Conservation (phyloP, 2,113 vertebrate species). For the Potamarius usumacintae region DNA sequence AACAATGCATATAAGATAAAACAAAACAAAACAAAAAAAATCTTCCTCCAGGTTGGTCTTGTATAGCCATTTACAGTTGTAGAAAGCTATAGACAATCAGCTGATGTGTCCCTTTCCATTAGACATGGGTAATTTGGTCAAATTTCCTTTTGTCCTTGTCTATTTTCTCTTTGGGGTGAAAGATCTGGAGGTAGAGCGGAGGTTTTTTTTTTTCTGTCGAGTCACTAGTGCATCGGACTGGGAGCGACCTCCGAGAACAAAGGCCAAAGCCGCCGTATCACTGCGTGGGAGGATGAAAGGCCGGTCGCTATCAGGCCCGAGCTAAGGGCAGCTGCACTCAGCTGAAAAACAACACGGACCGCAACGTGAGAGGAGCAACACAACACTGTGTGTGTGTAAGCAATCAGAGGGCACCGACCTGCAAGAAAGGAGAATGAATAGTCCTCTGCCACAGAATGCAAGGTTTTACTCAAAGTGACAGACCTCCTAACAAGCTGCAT, state of each 20-base stretch:
- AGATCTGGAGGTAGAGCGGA: slow-evolving; percentile 15
- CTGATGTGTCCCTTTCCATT: slow-evolving; percentile 25
- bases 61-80: slow-evolving; percentile 5
- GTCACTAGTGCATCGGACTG: slow-evolving; percentile 39
- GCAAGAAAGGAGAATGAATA: slow-evolving; percentile 8
- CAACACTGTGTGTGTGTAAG: slow-evolving; percentile 12
- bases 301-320: slow-evolving; percentile 51
- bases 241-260: slow-evolving; percentile 54
- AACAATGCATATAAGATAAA: neutral
- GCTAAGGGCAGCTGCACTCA: slow-evolving; percentile 53
- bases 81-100: slow-evolving; percentile 7
- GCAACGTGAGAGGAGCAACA: slow-evolving; percentile 42
- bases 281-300: slow-evolving; percentile 59
- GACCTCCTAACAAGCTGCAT: slow-evolving; percentile 35
- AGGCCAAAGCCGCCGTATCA: slow-evolving; percentile 52
- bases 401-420: slow-evolving; percentile 44
- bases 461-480: slow-evolving; percentile 49
- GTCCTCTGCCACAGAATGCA: slow-evolving; percentile 21
- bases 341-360: slow-evolving; percentile 44
- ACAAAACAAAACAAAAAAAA: neutral
- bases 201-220: slow-evolving; percentile 28
- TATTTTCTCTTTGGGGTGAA: slow-evolving; percentile 10
- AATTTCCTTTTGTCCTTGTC: slow-evolving; percentile 21
- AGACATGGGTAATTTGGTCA: slow-evolving; percentile 6
- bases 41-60: neutral